Evolutionary conservation across 1,140 invertebrate species (phyloP).

Genomic region (Adoxophyes honmai): DNA sequence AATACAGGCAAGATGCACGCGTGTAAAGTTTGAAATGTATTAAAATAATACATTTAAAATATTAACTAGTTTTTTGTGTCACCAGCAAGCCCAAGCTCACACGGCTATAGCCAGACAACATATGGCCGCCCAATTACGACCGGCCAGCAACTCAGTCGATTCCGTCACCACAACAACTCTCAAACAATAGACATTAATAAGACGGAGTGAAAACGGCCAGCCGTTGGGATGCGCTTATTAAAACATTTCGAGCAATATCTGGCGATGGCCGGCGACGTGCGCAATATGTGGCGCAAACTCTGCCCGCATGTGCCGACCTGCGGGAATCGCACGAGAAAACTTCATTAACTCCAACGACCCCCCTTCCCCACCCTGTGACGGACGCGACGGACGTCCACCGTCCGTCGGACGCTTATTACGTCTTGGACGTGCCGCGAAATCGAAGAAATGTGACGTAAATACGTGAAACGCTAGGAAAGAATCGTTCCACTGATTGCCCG

Average conservation of each 20-base stretch:
- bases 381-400: constrained; percentile 45
- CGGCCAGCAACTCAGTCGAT: neutral
- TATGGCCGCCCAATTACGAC: constrained; percentile 54
- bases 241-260: constrained; percentile 73
- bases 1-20: too few species aligned
- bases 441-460: constrained; percentile 74
- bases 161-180: constrained; percentile 42
- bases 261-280: constrained; percentile 55
- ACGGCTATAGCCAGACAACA: constrained; percentile 13
- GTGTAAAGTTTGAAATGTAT: too few species aligned
- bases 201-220: constrained; percentile 40
- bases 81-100: neutral
- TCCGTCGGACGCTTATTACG: constrained; percentile 64
- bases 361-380: constrained; percentile 43
- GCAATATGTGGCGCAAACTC: constrained; percentile 73
- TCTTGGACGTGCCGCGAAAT: constrained; percentile 72
- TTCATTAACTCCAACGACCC: constrained; percentile 70
- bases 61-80: neutral
- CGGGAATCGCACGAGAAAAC: constrained; percentile 74
- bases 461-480: constrained; percentile 62
- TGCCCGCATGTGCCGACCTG: constrained; percentile 68
- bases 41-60: too few species aligned
- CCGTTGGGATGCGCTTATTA: constrained; percentile 72
- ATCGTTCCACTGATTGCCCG: constrained; percentile 62
- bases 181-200: constrained; percentile 75